Evolutionary conservation across 2,797 vertebrate species (phyloP), one percentile per base, ranked within the genome.

Genomic region (Xenops minutus): DNA sequence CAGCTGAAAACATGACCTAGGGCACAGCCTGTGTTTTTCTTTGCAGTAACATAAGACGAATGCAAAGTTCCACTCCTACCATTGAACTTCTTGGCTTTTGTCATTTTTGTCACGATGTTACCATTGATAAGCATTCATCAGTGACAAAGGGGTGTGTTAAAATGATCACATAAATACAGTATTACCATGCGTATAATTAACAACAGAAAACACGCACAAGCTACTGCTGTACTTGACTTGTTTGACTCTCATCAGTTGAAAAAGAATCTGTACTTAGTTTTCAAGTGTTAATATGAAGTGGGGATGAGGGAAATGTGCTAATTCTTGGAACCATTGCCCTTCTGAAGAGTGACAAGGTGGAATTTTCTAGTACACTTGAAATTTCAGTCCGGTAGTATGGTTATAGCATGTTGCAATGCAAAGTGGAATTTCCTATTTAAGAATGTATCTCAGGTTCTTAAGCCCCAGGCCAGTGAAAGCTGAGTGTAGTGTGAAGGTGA

Each of bases 381-480:
- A 97, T 97, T 97, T 97, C 92, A 77, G 72, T 92, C 95, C 81
- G 55, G 90, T 41, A 5, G 39, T 78, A 79, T 92, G 82, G 89
- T 93, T 97, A 95, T 24, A 91, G 71, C 66, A 79, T 87, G 93
- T 94, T 95, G 91, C 90, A 88, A 93, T 95, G 91, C 93, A 87
- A 95, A 97, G 91, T 89, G 84, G 89, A 90, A 67, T 83, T 95
- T 91, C 77, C 93, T 96, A 83, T 88, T 96, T 97, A 97, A 97
- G 96, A 95, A 98, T 98, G 97, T 98, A 96, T 96, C 97, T 97
- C 97, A 93, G 95, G 97, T 94, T 95, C 92, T 22, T 36, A 88
- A 97, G 97, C 97, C 96, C 89, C 97, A 97, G 97, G 97, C 97
- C 97, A 95, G n/a, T 67, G 89, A 93, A 89, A 85, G 64, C 84